Percentiles rank a stretch among this genome's conserved stretches.
Conservation (phyloP, 2,888 invertebrate genomes). For the Opisthograptis luteolata region DNA sequence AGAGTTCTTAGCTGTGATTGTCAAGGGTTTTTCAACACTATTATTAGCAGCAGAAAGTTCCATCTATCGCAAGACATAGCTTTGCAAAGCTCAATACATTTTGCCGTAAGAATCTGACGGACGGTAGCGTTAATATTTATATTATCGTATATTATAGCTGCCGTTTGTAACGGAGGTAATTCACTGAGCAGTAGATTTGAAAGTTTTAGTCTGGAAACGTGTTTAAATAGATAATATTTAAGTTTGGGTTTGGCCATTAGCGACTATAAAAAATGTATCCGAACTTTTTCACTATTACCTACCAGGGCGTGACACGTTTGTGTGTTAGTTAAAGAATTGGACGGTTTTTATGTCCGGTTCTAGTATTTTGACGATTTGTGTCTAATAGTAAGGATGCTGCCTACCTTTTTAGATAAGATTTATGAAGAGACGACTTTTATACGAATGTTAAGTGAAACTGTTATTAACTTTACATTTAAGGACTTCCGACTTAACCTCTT, state of each 20-base stretch:
- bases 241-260: slow-evolving; percentile 41
- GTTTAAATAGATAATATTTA: slow-evolving; percentile 27
- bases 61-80: no score
- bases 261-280: slow-evolving; percentile 67
- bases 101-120: no score
- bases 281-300: slow-evolving; percentile 70
- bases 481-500: slow-evolving; percentile 78
- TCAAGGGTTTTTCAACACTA: no score
- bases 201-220: slow-evolving; percentile 1
- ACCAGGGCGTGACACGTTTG: slow-evolving; percentile 63
- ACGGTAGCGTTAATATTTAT: no score
- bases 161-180: no score
- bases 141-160: no score
- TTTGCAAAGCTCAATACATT: no score
- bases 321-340: slow-evolving; percentile 61
- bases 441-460: slow-evolving; percentile 82
- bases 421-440: slow-evolving; percentile 83
- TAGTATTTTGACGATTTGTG: slow-evolving; percentile 30
- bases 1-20: no score
- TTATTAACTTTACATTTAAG: slow-evolving; percentile 80
- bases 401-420: slow-evolving; percentile 82
- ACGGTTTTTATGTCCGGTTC: slow-evolving; percentile 64
- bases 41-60: no score
- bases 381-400: slow-evolving; percentile 65
- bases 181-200: no score